Conservation (phyloP, 2,888 invertebrate species). For the Diaphora mendica region DNA sequence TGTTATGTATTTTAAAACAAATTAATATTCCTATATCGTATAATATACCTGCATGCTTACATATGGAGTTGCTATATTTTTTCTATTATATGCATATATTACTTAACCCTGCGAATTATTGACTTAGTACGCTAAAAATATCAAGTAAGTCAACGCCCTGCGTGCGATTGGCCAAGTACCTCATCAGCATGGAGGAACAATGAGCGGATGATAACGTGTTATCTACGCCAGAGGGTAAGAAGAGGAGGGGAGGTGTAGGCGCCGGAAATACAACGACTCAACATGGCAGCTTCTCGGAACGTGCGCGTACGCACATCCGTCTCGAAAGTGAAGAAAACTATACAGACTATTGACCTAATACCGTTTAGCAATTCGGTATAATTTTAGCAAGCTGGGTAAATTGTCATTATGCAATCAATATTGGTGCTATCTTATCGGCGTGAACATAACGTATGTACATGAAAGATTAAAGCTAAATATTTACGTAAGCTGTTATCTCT, state of each 20-base stretch:
- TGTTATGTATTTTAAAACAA: background rate
- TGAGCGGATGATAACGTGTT: conserved; percentile 84
- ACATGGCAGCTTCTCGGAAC: conserved; percentile 73
- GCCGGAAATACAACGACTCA: conserved; percentile 73
- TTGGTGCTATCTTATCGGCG: conserved; percentile 39
- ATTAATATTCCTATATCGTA: background rate
- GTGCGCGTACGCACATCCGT: conserved; percentile 63
- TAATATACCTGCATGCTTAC: background rate
- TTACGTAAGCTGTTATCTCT: conserved; percentile 41
- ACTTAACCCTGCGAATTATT: conserved; percentile 49
- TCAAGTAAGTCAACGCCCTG: conserved; percentile 74
- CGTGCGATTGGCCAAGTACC: conserved; percentile 68
- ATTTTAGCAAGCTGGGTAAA: conserved; percentile 18
- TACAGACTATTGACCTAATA: conserved; percentile 43
- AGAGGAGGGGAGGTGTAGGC: conserved; percentile 59
- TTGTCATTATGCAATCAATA: conserved; percentile 33
- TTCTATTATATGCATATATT: background rate
- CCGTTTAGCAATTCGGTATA: conserved; percentile 33
- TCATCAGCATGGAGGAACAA: conserved; percentile 80
- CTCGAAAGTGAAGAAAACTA: conserved; percentile 57
- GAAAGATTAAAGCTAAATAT: conserved; percentile 31
- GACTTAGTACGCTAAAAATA: conserved; percentile 63
- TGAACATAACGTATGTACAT: conserved; percentile 29
- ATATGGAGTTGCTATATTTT: background rate
- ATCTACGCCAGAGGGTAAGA: conserved; percentile 63